Base-by-base conservation (phyloP, 2,797 vertebrate genomes). In the Pseudocheirus occidentalis region DNA sequence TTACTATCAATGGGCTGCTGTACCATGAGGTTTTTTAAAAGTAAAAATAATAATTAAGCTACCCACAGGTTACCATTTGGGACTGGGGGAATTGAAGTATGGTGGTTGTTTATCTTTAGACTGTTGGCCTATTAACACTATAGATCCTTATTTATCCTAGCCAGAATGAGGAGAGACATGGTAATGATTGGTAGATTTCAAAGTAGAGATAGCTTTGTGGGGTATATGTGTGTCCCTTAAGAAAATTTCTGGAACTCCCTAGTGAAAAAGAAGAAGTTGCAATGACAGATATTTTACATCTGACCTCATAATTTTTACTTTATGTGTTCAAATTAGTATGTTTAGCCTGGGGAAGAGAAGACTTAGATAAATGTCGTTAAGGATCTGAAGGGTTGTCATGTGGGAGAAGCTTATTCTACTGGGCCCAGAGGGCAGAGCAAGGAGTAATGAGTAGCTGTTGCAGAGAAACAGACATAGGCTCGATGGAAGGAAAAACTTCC, bases 301-400 rank as follows among this genome's bases (percentile, higher is more conserved):
- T 95, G 89, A 81, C n/a, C 55, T 59, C 34, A 58, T 93, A 66
- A 93, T 9, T 91, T 56, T 93, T 81, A 90, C 52, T 92, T 92
- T 91, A 55, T 92, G 13, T 31, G 54, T 66, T 94, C 92, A 87
- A 96, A 91, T 90, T 59, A 92, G 58, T 90, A 90, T 97, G 93
- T 56, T 0, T 40, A 87, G 73, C 73, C 73, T 27, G 73, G 73
- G 73, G 73, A 87, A 87, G 40, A 87, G 40, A 87, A 95, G 40
- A 93, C 13, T 93, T 81, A 58, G 53, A n/a, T 93, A 90, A 58
- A 10, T 93, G 46, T 92, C 87, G 31, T 46, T 87, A 96, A 89
- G 28, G 57, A 58, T 46, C 73, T 87, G 73, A 87, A 87, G 40
- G 24, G 7, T 9, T 87, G 73, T 46, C 73, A 87, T 46, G 13